phyloP scores from a whole-genome alignment of 35 echinoderm and acorn worm species.

The Heliocidaris tuberculata region DNA sequence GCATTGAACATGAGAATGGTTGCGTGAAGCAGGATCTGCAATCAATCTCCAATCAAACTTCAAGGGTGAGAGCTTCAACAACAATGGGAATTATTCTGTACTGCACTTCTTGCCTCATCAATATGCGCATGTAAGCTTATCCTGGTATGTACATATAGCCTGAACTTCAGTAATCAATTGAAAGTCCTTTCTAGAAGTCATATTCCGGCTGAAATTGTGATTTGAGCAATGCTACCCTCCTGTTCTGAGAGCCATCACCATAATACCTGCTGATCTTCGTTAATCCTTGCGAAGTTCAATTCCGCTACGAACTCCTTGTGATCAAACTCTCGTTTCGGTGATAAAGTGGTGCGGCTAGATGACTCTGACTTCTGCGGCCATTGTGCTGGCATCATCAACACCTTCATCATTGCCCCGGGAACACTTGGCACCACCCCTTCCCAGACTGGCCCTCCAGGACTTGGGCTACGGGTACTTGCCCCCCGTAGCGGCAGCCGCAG shows the following conservation, averaged over 20 bases:
- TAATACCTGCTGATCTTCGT: neutral
- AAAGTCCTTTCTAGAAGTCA: neutral
- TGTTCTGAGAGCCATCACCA: neutral
- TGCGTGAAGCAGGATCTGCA: neutral
- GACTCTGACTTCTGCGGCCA: neutral
- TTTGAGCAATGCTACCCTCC: neutral
- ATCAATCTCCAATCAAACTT: neutral
- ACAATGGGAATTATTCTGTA: neutral
- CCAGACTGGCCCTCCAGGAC: constrained; percentile 45
- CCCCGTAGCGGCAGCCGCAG: neutral
- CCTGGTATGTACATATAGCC: neutral
- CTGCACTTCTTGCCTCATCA: neutral
- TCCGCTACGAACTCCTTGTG: neutral
- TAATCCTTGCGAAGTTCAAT: neutral
- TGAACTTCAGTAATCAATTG: neutral
- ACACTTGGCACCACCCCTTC: constrained; percentile 1
- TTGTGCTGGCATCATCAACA: neutral
- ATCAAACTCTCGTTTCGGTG: neutral
- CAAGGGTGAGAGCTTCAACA: neutral
- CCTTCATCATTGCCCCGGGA: neutral
- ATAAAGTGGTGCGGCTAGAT: neutral
- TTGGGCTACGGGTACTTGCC: constrained; percentile 35
- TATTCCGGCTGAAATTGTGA: neutral
- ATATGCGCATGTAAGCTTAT: neutral
- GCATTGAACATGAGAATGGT: neutral